phyloP scores from a whole-genome alignment of 2,797 vertebrate genomes.

The Centroberyx gerrardi region DNA sequence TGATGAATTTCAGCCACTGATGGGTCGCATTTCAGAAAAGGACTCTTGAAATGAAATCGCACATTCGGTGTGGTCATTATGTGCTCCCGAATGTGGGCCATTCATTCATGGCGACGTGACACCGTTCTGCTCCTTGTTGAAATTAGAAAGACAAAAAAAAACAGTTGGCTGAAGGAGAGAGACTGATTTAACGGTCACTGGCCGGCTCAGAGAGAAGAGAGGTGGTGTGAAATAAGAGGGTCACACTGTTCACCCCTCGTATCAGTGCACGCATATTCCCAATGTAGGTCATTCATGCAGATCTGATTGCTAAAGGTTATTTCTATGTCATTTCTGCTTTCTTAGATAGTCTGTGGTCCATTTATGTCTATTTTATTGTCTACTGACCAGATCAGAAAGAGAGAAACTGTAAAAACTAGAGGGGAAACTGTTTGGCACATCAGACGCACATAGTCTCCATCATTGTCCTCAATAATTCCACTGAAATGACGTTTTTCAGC shows the following conservation, averaged over 20 bases:
- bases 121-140: neutral
- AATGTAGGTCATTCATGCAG: too few relatives aligned
- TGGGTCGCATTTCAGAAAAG: too few relatives aligned
- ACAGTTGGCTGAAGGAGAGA: neutral
- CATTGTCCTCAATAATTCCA: constrained; percentile 50
- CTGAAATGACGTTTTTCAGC: constrained; percentile 34
- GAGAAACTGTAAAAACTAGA: neutral
- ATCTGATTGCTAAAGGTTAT: too few relatives aligned
- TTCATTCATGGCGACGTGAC: constrained; percentile 1
- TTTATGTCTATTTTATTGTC: too few relatives aligned
- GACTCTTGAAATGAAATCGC: neutral
- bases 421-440: neutral
- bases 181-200: neutral
- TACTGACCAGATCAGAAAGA: constrained; percentile 2
- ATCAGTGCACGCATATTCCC: too few relatives aligned
- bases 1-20: neutral
- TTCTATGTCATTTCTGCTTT: too few relatives aligned
- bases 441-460: constrained; percentile 23
- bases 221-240: neutral
- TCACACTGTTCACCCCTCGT: too few relatives aligned
- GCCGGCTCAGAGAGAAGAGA: neutral
- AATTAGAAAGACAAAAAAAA: neutral
- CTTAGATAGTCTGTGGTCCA: too few relatives aligned
- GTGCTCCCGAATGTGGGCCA: neutral
- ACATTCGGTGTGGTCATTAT: neutral